Evolutionary conservation across 1,140 invertebrate species (phyloP).

Genomic region (Araneus ventricosus): DNA sequence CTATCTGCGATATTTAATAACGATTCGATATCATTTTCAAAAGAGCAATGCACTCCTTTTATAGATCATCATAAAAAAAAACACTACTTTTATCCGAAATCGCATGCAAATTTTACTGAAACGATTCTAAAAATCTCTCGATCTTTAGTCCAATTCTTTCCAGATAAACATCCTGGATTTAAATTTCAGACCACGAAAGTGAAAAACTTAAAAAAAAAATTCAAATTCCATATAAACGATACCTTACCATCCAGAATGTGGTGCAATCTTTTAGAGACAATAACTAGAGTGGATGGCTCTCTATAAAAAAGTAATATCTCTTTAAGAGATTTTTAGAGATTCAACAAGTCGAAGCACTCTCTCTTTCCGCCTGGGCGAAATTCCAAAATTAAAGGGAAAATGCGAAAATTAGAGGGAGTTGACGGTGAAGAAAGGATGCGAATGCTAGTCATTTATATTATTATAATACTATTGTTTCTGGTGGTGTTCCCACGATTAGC

Average conservation of each 20-base stretch:
- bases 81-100: background rate
- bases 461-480: slow-evolving; percentile 53
- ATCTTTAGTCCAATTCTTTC: background rate
- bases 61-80: background rate
- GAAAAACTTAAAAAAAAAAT: background rate
- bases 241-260: background rate
- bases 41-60: background rate
- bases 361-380: slow-evolving; percentile 21
- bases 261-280: background rate
- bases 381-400: slow-evolving; percentile 50
- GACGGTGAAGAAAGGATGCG: slow-evolving; percentile 28
- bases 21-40: background rate
- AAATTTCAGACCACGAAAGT: background rate
- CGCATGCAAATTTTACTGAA: background rate
- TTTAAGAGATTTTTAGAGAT: background rate
- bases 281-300: background rate
- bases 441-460: slow-evolving; percentile 50
- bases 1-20: background rate
- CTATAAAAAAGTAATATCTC: background rate
- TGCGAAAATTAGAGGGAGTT: slow-evolving; percentile 46
- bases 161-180: background rate
- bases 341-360: background rate
- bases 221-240: background rate
- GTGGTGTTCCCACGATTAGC: slow-evolving; percentile 66
- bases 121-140: background rate